These are phyloP conservation scores for Amphiura filiformis DNA, from an alignment of 35 echinoderm and acorn worm genomes.

Conservation along the genomic window DNA sequence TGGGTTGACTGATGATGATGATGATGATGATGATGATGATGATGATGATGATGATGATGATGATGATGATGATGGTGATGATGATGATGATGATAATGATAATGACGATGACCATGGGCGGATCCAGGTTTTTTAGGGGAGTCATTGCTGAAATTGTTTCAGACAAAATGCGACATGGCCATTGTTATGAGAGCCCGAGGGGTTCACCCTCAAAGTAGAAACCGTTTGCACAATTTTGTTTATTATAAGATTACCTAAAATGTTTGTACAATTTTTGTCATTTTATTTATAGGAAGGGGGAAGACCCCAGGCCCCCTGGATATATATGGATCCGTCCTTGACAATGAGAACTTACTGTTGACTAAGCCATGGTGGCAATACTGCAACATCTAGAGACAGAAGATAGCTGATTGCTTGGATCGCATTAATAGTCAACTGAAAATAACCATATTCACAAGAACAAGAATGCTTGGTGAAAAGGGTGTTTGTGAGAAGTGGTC, in stretches of 20 bases:
- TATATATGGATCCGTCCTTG: no score
- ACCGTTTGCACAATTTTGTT: no score
- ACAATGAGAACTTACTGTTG: slow-evolving; percentile 10
- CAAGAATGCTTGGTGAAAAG: no score
- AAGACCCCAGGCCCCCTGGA: no score
- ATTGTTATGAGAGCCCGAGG: neutral
- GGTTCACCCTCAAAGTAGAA: neutral
- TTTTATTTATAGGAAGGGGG: no score
- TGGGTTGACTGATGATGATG: neutral
- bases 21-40: slow-evolving; percentile 21
- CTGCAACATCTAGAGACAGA: neutral
- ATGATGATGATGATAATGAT: neutral
- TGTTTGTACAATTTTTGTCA: slow-evolving; percentile 10
- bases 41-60: slow-evolving; percentile 21
- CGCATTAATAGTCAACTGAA: neutral
- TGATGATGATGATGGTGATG: slow-evolving; percentile 19
- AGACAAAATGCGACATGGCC: neutral
- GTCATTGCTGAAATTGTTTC: neutral
- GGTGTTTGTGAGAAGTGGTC: no score
- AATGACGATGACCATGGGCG: neutral
- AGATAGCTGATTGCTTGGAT: slow-evolving; percentile 29
- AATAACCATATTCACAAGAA: neutral
- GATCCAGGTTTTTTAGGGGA: neutral
- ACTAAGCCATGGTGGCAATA: slow-evolving; percentile 15
- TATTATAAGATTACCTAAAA: neutral